Evolutionary conservation across 2,797 vertebrate genomes (phyloP), one percentile per base, ranked within the genome.

Genomic region (Muraenolepis orangiensis): DNA sequence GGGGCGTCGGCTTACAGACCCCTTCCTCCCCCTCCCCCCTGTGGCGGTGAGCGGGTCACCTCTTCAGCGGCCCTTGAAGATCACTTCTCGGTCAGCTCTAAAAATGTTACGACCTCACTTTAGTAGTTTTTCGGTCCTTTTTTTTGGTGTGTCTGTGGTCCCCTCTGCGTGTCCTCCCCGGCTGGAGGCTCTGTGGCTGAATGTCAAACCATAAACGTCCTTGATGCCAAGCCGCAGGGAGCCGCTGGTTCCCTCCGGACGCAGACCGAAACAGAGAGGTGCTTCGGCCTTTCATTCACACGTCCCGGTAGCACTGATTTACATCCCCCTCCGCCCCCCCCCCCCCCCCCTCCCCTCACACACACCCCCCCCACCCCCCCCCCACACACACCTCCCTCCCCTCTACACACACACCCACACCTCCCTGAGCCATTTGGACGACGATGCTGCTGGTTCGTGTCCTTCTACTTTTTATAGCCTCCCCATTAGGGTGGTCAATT

Each of bases 401-500:
- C 42, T 6, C 5, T n/a, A 20, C 51, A 7, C 20, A 6, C 6
- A 4, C 32, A 3, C 32, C 32, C 32, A 3, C 32, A 4, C 32
- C 3, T 34, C 32, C 32, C n/a, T 20, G 6, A 57, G 51, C 51
- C n/a, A 6, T 57, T 57, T 57, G 20, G 51, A 23, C 51, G n/a
- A 26, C 23, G 3, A 12, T 26, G 57, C n/a, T 61, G 57, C n/a
- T 61, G 51, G 36, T 1, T 38, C 2, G n/a, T 61, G 57, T 61
- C 57, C 57, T 61, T 23, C 3, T 26, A 61, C n/a, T 61, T 85
- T 89, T 89, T 88, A 89, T 89, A 86, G 88, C 84, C 82, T 72
- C 36, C 78, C 90, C 90, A 91, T 91, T 90, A 89, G 80, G 79
- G 80, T 66, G 42, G 82, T 85, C 87, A 89, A 91, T 92, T 91